phyloP scores from a whole-genome alignment of 2,888 invertebrate genomes.

The Selenia dentaria region DNA sequence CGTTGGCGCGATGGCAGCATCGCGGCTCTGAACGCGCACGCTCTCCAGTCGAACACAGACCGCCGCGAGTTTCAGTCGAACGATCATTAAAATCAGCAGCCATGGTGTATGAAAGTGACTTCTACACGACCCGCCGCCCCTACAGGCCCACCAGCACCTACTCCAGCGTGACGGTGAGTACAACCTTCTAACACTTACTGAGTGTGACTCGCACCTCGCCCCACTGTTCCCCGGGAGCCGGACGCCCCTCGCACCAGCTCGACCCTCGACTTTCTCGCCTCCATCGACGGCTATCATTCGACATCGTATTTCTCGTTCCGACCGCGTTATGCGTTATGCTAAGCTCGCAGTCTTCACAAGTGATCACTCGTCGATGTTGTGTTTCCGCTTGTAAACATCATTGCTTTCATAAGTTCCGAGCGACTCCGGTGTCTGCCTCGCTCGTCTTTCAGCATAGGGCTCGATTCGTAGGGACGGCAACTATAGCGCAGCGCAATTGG shows the following conservation, averaged over 20 bases:
- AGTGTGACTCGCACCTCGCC: constrained; percentile 69
- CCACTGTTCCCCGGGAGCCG: constrained; percentile 76
- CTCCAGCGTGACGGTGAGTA: constrained; percentile 89
- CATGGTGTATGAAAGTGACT: constrained; percentile 97
- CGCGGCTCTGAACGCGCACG: constrained; percentile 51
- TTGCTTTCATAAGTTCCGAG: constrained; percentile 61
- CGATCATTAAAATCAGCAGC: constrained; percentile 64
- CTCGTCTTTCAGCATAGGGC: constrained; percentile 32
- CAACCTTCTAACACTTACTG: constrained; percentile 57
- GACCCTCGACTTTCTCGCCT: constrained; percentile 57
- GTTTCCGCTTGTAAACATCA: constrained; percentile 69
- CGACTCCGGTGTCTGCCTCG: constrained; percentile 29
- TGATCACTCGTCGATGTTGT: constrained; percentile 44
- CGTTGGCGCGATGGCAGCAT: constrained; percentile 61
- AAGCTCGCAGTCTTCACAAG: constrained; percentile 48
- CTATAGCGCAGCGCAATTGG: constrained; percentile 65
- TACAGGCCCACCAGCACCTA: constrained; percentile 91
- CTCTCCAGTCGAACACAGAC: constrained; percentile 75
- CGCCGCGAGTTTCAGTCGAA: constrained; percentile 80
- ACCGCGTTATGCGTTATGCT: constrained; percentile 35
- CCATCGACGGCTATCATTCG: constrained; percentile 41
- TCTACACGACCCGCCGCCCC: constrained; percentile 94
- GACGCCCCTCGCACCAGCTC: constrained; percentile 77
- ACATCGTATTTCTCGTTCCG: constrained; percentile 35
- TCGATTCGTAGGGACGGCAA: constrained; percentile 39